Base-by-base conservation (phyloP, 2,797 vertebrate genomes). In the Cheracebus regulus region DNA sequence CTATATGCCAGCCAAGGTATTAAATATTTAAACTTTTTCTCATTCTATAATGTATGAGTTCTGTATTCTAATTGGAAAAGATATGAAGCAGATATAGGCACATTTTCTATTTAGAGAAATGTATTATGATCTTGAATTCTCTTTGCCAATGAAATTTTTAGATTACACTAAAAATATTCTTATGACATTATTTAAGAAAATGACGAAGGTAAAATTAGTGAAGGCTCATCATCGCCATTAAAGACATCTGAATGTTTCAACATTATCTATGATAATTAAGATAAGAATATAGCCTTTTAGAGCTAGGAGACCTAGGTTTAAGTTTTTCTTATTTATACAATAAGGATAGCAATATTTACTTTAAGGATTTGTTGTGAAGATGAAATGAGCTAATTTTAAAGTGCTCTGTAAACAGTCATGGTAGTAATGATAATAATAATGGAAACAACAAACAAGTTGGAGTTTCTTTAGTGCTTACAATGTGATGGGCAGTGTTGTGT, bases 241-340 rank as follows among this genome's bases (percentile, higher is more conserved):
- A 41, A 88, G 75, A 52, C 48, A 15, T 41, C 26, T 73, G 39
- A 83, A 73, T 33, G 11, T 88, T 81, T 81, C 88, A 86, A 58
- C 64, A 61, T 83, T 80, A 58, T 12, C 2, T n/a, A 89, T 39
- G 50, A 87, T 88, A 88, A n/a, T 5, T 48, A 50, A 94, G 88
- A 94, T 15, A 50, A 61, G 48, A 92, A 52, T 20, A 36, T 58
- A 30, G 1, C 30, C 13, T 75, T 96, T 48, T 82, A 82, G 61
- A 86, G 19, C 44, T n/a, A 26, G 39, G 84, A 94, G 50, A 61
- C 22, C 41, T 81, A 67, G 46, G 78, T 12, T 44, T 52, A 28
- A 58, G 33, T 93, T 87, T 83, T 95, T 12, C 44, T 92, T 82
- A 20, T 93, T 58, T 75, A 24, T 84, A 84, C 97, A 76, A 92